These are phyloP conservation scores for Cygnus atratus DNA, from an alignment of 2,113 vertebrate genomes.

Conservation along the genomic window DNA sequence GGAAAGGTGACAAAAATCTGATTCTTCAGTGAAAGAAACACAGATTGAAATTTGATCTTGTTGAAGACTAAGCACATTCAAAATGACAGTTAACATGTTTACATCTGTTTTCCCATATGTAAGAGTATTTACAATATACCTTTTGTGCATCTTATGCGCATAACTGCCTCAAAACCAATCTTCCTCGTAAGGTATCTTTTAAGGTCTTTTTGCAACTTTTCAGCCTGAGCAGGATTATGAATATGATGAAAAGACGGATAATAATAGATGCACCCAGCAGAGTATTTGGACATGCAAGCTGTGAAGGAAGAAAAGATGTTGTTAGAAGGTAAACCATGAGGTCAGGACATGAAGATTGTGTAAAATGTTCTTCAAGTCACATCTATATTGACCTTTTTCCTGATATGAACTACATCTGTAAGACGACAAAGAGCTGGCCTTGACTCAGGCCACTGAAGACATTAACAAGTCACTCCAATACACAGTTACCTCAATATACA, in stretches of 20 bases:
- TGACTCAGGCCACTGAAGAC: neutral
- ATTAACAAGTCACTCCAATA: neutral
- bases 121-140: slow-evolving; percentile 71
- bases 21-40: neutral
- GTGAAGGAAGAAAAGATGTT: neutral
- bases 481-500: neutral
- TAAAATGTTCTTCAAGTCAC: neutral
- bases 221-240: slow-evolving; percentile 88
- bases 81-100: neutral
- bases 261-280: slow-evolving; percentile 94
- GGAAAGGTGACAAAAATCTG: neutral
- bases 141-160: slow-evolving; percentile 98
- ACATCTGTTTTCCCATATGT: accelerated
- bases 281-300: slow-evolving; percentile 96
- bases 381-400: neutral
- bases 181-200: slow-evolving; percentile 94
- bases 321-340: neutral
- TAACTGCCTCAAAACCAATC: slow-evolving; percentile 98
- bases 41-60: neutral
- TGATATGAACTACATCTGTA: neutral
- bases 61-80: neutral
- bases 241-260: slow-evolving; percentile 91
- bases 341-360: neutral
- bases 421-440: neutral
- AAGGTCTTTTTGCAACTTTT: slow-evolving; percentile 92